Evolutionary conservation across 2,888 invertebrate species (phyloP).

Genomic region (Marronus borbonicus): DNA sequence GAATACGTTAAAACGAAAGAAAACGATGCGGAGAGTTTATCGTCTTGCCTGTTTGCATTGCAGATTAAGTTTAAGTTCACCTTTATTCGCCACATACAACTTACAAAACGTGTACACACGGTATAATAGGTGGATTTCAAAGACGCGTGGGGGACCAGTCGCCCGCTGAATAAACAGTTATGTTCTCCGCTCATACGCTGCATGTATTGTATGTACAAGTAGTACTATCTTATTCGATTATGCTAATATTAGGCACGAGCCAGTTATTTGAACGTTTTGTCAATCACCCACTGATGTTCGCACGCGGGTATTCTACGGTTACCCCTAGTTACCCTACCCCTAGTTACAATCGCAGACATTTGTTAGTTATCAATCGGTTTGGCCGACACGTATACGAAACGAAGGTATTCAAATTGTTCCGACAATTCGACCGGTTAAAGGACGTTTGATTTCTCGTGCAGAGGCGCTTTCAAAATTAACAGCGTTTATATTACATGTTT

Average conservation of each 20-base stretch:
- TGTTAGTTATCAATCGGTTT: neutral
- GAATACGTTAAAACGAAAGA: neutral
- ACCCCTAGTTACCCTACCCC: too few relatives aligned
- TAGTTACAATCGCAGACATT: conserved; percentile 3
- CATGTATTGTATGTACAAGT: conserved; percentile 14
- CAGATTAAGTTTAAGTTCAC: conserved; percentile 50
- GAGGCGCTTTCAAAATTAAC: too few relatives aligned
- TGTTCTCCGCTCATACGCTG: neutral
- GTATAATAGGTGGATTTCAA: conserved; percentile 22
- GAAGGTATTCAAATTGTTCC: too few relatives aligned
- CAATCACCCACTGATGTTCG: conserved; percentile 31
- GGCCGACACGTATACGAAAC: too few relatives aligned
- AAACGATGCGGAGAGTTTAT: neutral
- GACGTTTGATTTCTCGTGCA: too few relatives aligned
- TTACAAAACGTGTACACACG: neutral
- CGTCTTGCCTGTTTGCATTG: conserved; percentile 36
- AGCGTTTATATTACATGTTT: too few relatives aligned
- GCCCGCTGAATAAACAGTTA: conserved; percentile 47
- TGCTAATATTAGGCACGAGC: conserved; percentile 57
- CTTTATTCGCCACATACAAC: conserved; percentile 29
- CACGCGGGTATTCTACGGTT: neutral
- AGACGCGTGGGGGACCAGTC: conserved; percentile 29
- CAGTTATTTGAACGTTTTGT: conserved; percentile 48
- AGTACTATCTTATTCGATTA: conserved; percentile 53
- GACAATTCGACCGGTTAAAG: too few relatives aligned